Evolutionary conservation across 2,797 vertebrate species (phyloP).

Genomic region (Spondyliosoma cantharus): DNA sequence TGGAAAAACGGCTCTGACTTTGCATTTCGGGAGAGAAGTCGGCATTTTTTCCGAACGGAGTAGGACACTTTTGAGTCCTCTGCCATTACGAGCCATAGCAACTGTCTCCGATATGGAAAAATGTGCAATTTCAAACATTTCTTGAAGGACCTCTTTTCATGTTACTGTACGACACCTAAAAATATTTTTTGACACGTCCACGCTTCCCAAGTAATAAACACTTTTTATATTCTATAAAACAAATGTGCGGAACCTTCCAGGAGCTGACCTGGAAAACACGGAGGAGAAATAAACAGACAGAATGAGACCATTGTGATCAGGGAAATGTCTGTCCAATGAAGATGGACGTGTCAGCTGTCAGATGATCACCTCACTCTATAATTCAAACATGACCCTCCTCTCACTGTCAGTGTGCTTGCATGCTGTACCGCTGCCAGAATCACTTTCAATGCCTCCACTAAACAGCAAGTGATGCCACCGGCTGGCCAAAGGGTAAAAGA

Average conservation of each 20-base stretch:
- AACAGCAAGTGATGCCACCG: background rate
- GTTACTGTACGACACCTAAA: background rate
- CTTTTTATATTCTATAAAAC: background rate
- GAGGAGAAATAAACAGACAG: conserved; percentile 44
- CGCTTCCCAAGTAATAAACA: background rate
- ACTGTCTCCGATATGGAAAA: background rate
- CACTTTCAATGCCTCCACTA: background rate
- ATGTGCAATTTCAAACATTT: background rate
- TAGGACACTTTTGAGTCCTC: background rate
- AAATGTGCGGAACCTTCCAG: background rate
- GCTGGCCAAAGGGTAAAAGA: background rate
- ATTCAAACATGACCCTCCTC: background rate
- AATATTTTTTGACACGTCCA: background rate
- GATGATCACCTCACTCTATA: conserved; percentile 14
- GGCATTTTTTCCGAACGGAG: background rate
- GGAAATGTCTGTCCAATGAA: conserved; percentile 33
- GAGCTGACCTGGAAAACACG: conserved; percentile 17
- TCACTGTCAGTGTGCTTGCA: background rate
- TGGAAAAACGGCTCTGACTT: background rate
- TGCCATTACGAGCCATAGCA: background rate
- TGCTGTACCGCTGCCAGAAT: conserved; percentile 14
- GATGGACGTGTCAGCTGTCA: conserved; percentile 24
- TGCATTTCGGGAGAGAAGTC: background rate
- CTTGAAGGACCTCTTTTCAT: background rate
- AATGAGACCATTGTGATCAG: conserved; percentile 43